Percentiles rank a stretch among this genome's conserved stretches.
phyloP scores from a whole-genome alignment of 2,797 vertebrate genomes.

The Hydrocynus forskahlii region DNA sequence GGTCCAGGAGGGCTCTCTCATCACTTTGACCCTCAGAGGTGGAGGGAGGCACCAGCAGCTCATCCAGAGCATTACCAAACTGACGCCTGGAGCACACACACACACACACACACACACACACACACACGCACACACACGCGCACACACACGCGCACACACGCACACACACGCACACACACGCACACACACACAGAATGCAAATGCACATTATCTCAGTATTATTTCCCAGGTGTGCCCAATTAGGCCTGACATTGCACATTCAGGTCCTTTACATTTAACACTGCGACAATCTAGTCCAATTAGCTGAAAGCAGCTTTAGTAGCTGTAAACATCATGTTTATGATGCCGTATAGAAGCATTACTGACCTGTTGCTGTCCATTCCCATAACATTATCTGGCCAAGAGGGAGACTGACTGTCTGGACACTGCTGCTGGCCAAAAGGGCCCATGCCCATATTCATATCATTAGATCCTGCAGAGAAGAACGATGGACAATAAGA shows the following conservation, averaged over 20 bases:
- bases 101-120: constrained; percentile 11
- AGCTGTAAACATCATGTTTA: background rate
- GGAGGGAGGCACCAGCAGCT: constrained; percentile 86
- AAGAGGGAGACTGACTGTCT: constrained; percentile 82
- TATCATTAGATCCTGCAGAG: constrained; percentile 83
- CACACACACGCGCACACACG: constrained; percentile 1
- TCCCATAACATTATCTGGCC: constrained; percentile 86
- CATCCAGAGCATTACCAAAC: constrained; percentile 88
- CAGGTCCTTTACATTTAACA: background rate
- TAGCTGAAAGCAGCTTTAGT: background rate
- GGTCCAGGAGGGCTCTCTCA: constrained; percentile 91
- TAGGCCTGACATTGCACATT: background rate
- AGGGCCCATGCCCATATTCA: constrained; percentile 82
- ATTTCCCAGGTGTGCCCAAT: background rate
- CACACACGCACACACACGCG: background rate
- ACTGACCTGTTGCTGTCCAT: constrained; percentile 73
- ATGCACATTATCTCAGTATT: background rate
- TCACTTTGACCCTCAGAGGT: constrained; percentile 89
- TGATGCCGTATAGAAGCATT: background rate
- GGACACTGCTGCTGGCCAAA: constrained; percentile 85
- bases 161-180: too few species aligned
- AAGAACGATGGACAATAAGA: background rate
- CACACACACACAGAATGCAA: background rate
- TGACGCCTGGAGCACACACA: constrained; percentile 77
- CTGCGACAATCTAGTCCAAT: background rate